Conservation (phyloP, 2,797 vertebrate species). For the Catharus ustulatus region DNA sequence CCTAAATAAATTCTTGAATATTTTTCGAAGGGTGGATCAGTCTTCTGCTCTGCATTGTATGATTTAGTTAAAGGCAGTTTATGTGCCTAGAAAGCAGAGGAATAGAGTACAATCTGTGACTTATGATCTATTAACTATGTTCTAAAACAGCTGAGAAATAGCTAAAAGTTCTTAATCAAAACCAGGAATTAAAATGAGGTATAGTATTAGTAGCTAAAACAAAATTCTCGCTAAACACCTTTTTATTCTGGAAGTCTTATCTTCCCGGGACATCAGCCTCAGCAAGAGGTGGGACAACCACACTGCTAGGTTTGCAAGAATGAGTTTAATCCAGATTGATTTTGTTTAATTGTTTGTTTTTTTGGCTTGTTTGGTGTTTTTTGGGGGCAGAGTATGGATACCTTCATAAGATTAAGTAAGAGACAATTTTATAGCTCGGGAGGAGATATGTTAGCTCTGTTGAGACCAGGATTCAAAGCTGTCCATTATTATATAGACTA, state of each 20-base stretch:
- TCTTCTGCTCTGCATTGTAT: not conserved
- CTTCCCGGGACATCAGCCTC: not conserved
- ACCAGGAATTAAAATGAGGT: not conserved
- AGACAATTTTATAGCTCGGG: not conserved
- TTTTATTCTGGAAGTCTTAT: not conserved
- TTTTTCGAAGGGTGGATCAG: not conserved
- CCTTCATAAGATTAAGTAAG: not conserved
- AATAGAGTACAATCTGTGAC: not conserved
- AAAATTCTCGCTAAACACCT: not conserved
- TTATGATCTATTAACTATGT: not conserved
- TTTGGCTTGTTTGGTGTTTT: not conserved
- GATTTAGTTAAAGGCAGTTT: not conserved
- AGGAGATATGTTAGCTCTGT: not conserved
- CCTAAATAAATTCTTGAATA: not conserved
- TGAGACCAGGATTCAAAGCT: not conserved
- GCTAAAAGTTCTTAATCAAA: not conserved
- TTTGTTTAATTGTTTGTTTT: not conserved
- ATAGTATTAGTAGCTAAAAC: not conserved
- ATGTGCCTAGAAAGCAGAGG: not conserved
- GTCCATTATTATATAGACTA: not conserved
- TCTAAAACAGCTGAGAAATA: not conserved
- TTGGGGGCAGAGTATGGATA: rapidly evolving
- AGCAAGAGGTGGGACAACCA: not conserved
- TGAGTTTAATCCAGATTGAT: not conserved
- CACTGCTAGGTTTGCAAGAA: not conserved